These are phyloP conservation scores for Cistogaster globosa DNA, from an alignment of 2,888 invertebrate species.

Conservation along the genomic window DNA sequence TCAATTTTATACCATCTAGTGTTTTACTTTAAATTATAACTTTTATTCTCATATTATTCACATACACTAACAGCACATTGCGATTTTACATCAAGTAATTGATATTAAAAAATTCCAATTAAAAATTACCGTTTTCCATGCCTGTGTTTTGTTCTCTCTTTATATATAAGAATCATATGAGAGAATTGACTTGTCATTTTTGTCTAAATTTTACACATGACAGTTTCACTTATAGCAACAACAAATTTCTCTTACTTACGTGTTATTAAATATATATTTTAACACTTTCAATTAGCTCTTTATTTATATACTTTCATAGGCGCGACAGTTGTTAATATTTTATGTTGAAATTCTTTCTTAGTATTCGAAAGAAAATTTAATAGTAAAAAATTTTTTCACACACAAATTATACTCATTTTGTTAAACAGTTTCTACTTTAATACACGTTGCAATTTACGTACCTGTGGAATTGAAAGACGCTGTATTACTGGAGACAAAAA, in stretches of 20 bases:
- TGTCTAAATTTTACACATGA: neutral
- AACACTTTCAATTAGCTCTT: constrained; percentile 9
- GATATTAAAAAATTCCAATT: too few relatives aligned
- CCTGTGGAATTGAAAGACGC: constrained; percentile 3
- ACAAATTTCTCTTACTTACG: constrained; percentile 31
- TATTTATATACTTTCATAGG: neutral
- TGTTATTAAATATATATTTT: constrained; percentile 16
- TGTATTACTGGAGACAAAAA: constrained; percentile 40
- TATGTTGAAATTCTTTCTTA: too few relatives aligned
- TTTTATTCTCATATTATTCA: too few relatives aligned
- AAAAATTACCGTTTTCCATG: too few relatives aligned
- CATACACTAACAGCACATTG: too few relatives aligned
- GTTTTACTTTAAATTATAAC: too few relatives aligned
- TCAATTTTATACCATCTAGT: too few relatives aligned
- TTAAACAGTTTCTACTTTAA: neutral
- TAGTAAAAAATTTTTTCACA: neutral
- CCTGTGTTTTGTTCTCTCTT: neutral
- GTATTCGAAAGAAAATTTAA: neutral
- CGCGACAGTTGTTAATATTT: neutral
- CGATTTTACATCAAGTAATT: too few relatives aligned
- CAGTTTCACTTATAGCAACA: neutral
- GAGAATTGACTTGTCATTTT: neutral
- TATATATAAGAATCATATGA: neutral
- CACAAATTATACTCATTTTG: neutral
- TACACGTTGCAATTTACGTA: neutral